A percentile compares a stretch with the other conserved stretches of the same genome.
Conservation (phyloP, 2,888 invertebrate genomes). For the Idaea straminata region DNA sequence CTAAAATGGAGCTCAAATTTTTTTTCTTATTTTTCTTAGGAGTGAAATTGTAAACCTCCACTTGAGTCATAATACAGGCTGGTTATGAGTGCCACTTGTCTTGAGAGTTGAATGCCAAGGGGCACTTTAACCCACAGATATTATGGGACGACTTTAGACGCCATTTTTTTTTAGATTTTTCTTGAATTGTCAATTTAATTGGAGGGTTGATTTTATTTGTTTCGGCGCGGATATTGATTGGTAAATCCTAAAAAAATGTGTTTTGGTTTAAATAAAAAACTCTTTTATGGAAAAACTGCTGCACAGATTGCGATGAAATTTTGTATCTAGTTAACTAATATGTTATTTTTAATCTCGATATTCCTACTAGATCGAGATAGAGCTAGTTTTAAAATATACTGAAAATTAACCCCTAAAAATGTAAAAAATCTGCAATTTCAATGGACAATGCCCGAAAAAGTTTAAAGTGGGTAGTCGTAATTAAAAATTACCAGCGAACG, state of each 20-base stretch:
- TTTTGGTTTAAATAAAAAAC: not conserved
- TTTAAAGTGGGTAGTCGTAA: not conserved
- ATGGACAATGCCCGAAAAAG: not conserved
- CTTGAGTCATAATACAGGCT: slow-evolving; percentile 57
- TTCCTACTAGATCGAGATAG: too few relatives aligned
- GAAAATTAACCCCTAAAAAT: not conserved
- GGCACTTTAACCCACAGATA: slow-evolving; percentile 46
- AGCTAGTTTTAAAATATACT: too few relatives aligned
- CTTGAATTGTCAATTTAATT: slow-evolving; percentile 34
- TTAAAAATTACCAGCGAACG: not conserved
- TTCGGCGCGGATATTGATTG: too few relatives aligned
- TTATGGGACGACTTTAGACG: slow-evolving; percentile 45
- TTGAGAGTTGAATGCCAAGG: slow-evolving; percentile 46
- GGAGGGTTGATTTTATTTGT: slow-evolving; percentile 15
- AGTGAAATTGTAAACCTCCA: slow-evolving; percentile 54
- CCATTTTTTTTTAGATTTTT: slow-evolving; percentile 38
- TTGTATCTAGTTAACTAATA: too few relatives aligned
- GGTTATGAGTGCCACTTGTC: slow-evolving; percentile 43
- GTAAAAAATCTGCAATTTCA: not conserved
- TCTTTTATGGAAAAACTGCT: too few relatives aligned
- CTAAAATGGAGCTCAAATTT: slow-evolving; percentile 36
- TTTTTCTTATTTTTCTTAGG: slow-evolving; percentile 42
- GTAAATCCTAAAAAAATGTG: not conserved
- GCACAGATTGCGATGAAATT: too few relatives aligned
- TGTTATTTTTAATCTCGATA: too few relatives aligned